phyloP scores from a whole-genome alignment of 37 sponge, comb jelly and placozoan genomes.

The Cladorhizidae sp. region DNA sequence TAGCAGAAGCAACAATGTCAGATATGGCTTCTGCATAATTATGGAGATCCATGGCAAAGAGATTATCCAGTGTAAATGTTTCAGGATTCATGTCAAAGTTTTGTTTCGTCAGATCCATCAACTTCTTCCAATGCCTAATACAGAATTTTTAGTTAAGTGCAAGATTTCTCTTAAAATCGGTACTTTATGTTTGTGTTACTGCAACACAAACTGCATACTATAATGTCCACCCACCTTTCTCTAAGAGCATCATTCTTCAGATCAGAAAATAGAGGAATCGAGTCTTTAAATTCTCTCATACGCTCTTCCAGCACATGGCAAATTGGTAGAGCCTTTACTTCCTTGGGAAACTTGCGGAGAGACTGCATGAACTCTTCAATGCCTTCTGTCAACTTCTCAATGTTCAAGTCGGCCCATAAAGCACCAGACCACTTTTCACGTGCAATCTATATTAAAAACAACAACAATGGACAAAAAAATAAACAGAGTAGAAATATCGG shows the following conservation, averaged over 20 bases:
- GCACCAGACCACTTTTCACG: constrained; percentile 97
- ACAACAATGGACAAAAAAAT: background rate
- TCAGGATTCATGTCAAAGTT: constrained; percentile 99
- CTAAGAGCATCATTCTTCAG: constrained; percentile 97
- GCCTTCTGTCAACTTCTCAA: constrained; percentile 85
- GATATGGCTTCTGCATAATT: constrained; percentile 95
- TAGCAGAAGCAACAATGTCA: constrained; percentile 96
- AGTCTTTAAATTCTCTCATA: constrained; percentile 96
- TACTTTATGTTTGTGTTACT: background rate
- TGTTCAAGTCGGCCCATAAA: constrained; percentile 97
- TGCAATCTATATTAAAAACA: constrained; percentile 57
- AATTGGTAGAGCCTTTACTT: constrained; percentile 86
- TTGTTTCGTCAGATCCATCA: constrained; percentile 95
- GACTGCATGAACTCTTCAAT: constrained; percentile 92
- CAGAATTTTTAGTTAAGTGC: too few species aligned
- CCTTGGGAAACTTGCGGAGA: constrained; percentile 90
- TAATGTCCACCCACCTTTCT: constrained; percentile 61
- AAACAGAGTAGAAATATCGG: too few species aligned
- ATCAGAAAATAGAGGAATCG: constrained; percentile 96
- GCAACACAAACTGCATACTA: background rate
- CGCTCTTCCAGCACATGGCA: constrained; percentile 94
- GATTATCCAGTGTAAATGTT: constrained; percentile 96
- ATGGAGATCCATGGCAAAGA: constrained; percentile 99
- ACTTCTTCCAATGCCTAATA: constrained; percentile 98
- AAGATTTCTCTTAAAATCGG: background rate